Evolutionary conservation across 2,797 vertebrate species (phyloP).

Genomic region (Lepidocolaptes lacrymiger): DNA sequence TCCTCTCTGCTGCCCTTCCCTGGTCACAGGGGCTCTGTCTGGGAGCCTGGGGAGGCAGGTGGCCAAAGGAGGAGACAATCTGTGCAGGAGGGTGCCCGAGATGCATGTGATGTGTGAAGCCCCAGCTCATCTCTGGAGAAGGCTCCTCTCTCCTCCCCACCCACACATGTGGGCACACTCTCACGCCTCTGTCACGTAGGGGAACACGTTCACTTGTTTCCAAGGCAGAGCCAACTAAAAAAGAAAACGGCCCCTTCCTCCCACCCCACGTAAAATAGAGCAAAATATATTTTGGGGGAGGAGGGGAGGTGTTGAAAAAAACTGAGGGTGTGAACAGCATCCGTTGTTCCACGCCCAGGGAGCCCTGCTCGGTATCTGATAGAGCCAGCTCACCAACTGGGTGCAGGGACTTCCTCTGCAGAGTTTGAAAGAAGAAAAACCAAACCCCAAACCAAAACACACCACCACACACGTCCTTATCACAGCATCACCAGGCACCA

Average conservation of each 20-base stretch:
- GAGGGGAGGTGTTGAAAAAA: slow-evolving; percentile 45
- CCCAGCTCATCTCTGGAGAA: slow-evolving; percentile 53
- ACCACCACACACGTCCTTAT: slow-evolving; percentile 15
- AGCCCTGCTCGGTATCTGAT: slow-evolving; percentile 53
- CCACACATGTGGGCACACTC: slow-evolving; percentile 27
- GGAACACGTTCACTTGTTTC: slow-evolving; percentile 50
- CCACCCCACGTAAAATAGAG: slow-evolving; percentile 21
- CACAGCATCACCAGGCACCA: slow-evolving; percentile 2
- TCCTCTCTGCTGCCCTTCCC: neutral
- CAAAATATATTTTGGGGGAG: slow-evolving; percentile 43
- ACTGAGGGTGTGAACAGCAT: slow-evolving; percentile 66
- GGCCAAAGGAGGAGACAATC: neutral
- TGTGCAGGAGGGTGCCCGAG: neutral
- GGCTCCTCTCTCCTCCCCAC: slow-evolving; percentile 2
- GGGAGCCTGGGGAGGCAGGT: neutral
- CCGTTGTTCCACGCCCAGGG: slow-evolving; percentile 61
- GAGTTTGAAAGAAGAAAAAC: neutral
- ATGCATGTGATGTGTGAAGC: neutral
- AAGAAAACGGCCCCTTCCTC: slow-evolving; percentile 51
- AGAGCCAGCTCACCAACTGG: neutral
- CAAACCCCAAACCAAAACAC: slow-evolving; percentile 53
- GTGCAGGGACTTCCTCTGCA: slow-evolving; percentile 62
- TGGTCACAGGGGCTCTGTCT: neutral
- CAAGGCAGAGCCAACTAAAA: slow-evolving; percentile 40
- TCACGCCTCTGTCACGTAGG: slow-evolving; percentile 54